Conservation (phyloP, 1,140 invertebrate species). For the Achatina immaculata region DNA sequence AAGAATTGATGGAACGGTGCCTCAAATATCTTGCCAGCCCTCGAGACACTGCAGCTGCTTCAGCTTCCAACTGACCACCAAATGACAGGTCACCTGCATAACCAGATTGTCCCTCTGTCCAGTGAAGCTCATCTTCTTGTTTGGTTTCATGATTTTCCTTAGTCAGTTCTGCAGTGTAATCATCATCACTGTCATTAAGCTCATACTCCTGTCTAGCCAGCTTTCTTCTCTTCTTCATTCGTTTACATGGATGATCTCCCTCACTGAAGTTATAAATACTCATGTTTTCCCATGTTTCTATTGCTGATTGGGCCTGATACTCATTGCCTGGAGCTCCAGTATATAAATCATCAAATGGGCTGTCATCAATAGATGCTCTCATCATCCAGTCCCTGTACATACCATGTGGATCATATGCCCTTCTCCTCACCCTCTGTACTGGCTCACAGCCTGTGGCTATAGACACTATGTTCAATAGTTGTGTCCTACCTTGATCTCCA, state of each 20-base stretch:
- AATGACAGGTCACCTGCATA: neutral
- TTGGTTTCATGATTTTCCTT: neutral
- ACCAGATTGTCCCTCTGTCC: neutral
- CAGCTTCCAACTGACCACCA: neutral
- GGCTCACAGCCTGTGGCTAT: neutral
- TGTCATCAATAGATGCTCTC: neutral
- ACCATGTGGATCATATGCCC: neutral
- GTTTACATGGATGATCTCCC: neutral
- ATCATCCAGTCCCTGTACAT: neutral
- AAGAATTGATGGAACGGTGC: neutral
- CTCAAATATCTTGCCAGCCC: constrained; percentile 4
- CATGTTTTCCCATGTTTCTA: constrained; percentile 3
- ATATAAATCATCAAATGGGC: neutral
- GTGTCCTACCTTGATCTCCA: neutral
- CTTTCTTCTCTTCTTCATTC: neutral
- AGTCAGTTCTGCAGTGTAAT: neutral
- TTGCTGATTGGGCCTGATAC: neutral
- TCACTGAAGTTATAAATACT: constrained; percentile 10
- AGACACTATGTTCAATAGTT: neutral
- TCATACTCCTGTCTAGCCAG: neutral
- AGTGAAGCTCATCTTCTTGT: neutral
- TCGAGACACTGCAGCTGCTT: neutral
- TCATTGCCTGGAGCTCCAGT: neutral
- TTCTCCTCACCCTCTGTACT: neutral
- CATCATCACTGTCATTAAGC: neutral